Evolutionary conservation across 92 coral and sea anemone genomes (phyloP).

Genomic region (Siderastrea siderea): DNA sequence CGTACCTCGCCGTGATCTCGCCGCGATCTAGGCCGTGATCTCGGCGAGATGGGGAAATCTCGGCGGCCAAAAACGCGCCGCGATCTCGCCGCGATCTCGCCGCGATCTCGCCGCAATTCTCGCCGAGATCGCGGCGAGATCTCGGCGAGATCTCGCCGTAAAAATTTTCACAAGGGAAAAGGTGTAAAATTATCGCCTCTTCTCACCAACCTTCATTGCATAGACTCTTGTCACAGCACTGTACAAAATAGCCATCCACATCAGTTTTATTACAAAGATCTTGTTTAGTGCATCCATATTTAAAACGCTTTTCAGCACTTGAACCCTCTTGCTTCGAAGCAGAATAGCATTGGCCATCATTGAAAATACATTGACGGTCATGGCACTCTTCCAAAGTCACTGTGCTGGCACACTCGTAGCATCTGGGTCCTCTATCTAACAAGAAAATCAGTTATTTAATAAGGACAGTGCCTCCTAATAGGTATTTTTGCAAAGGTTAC

Average conservation of each 20-base stretch:
- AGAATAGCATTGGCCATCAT: neutral
- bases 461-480: no score
- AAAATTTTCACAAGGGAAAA: no score
- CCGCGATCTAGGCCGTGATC: no score
- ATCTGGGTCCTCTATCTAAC: neutral
- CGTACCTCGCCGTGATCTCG: no score
- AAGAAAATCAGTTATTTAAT: no score
- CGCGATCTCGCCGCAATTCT: no score
- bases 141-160: no score
- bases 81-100: no score
- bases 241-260: neutral
- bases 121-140: no score
- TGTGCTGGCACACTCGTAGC: neutral
- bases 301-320: neutral
- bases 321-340: neutral
- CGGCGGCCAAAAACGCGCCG: no score
- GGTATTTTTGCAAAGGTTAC: no score
- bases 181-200: neutral
- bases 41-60: no score
- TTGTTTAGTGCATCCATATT: neutral
- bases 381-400: neutral
- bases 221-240: neutral
- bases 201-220: neutral
- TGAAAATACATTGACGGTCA: neutral
- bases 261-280: neutral